A percentile compares a stretch with the other conserved stretches of the same genome.
Evolutionary conservation across 2,888 invertebrate genomes (phyloP).

Genomic region (Morpho achilles): DNA sequence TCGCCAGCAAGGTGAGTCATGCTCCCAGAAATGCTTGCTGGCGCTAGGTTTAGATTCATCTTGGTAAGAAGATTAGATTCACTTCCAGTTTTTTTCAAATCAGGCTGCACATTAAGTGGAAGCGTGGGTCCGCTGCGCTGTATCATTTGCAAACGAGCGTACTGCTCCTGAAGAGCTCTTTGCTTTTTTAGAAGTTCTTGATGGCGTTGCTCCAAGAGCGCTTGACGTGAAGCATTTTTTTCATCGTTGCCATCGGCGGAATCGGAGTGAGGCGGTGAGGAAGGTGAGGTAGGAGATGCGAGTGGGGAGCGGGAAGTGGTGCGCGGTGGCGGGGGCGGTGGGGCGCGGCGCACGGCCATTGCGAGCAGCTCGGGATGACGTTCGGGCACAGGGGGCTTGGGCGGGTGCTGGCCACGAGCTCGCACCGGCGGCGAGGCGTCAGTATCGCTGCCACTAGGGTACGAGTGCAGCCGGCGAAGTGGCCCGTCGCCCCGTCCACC

Average conservation of each 20-base stretch:
- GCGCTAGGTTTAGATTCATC: slow-evolving; percentile 85
- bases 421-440: slow-evolving; percentile 88
- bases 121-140: slow-evolving; percentile 87
- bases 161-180: slow-evolving; percentile 93
- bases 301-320: slow-evolving; percentile 93
- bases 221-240: slow-evolving; percentile 75
- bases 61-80: slow-evolving; percentile 92
- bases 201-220: slow-evolving; percentile 91
- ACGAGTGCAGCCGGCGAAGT: slow-evolving; percentile 88
- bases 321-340: slow-evolving; percentile 95
- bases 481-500: slow-evolving; percentile 70
- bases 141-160: slow-evolving; percentile 91
- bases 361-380: slow-evolving; percentile 88
- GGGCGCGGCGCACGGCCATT: slow-evolving; percentile 85
- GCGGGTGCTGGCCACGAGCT: slow-evolving; percentile 75
- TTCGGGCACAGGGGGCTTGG: slow-evolving; percentile 91
- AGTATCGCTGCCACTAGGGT: slow-evolving; percentile 91
- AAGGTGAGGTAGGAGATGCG: slow-evolving; percentile 89
- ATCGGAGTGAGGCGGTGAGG: slow-evolving; percentile 83
- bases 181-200: slow-evolving; percentile 93
- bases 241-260: slow-evolving; percentile 45
- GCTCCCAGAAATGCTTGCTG: slow-evolving; percentile 58
- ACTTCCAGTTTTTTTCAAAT: slow-evolving; percentile 92
- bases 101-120: slow-evolving; percentile 81
- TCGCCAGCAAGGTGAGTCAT: slow-evolving; percentile 60